phyloP scores from a whole-genome alignment of 2,888 invertebrate species.

The Ditylenchus weischeri region DNA sequence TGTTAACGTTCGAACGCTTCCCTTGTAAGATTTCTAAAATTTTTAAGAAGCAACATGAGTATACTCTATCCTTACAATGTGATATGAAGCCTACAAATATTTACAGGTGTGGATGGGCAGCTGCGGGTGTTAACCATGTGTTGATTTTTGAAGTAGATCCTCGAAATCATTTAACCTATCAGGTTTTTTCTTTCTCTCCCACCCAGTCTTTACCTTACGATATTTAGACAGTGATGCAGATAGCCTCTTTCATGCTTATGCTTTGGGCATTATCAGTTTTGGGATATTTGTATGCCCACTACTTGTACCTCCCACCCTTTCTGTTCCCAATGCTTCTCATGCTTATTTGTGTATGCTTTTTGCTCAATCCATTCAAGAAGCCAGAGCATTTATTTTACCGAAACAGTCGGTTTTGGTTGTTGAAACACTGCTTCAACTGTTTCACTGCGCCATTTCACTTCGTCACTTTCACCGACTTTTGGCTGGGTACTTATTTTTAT shows the following conservation, averaged over 20 bases:
- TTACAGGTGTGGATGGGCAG: constrained; percentile 64
- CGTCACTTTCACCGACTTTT: constrained; percentile 65
- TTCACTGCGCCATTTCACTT: constrained; percentile 62
- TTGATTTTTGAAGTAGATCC: constrained; percentile 66
- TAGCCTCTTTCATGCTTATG: constrained; percentile 61
- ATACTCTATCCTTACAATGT: too few relatives aligned
- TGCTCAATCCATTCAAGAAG: constrained; percentile 86
- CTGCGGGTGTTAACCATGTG: constrained; percentile 65
- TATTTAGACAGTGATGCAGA: constrained; percentile 61
- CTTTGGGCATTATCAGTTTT: constrained; percentile 62
- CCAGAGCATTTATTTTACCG: constrained; percentile 74
- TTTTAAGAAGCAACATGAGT: too few relatives aligned
- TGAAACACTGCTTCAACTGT: constrained; percentile 56
- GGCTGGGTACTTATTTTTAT: constrained; percentile 57
- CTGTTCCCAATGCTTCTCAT: constrained; percentile 81
- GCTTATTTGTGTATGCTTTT: constrained; percentile 74
- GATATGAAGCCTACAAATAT: constrained; percentile 62
- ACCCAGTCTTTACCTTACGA: background rate
- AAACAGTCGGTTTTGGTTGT: constrained; percentile 55
- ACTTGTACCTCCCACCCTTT: constrained; percentile 83
- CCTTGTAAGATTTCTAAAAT: too few relatives aligned
- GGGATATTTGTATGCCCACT: constrained; percentile 76
- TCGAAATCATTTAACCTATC: constrained; percentile 63
- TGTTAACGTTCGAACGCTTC: too few relatives aligned
- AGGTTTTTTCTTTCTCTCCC: constrained; percentile 32